These are phyloP conservation scores for Anagrus nilaparvatae DNA, from an alignment of 1,140 invertebrate species.

Conservation along the genomic window DNA sequence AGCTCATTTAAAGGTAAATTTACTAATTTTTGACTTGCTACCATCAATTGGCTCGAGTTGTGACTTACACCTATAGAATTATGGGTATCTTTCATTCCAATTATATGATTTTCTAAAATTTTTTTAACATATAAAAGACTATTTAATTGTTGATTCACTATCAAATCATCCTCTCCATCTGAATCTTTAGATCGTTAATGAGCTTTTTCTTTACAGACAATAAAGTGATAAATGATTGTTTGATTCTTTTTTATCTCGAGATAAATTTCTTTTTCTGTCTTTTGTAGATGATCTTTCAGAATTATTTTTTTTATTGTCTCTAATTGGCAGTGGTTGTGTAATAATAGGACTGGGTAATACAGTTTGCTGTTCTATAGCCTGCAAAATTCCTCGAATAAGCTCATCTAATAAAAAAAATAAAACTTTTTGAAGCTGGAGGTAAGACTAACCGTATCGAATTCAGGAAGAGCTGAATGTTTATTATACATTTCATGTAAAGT, in stretches of 20 bases:
- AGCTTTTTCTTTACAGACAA: no score
- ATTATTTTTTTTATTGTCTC: no score
- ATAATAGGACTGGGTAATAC: constrained; percentile 38
- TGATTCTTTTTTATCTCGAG: constrained; percentile 66
- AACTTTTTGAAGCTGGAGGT: constrained; percentile 74
- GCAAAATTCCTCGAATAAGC: constrained; percentile 58
- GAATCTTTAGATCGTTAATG: no score
- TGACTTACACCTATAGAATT: constrained; percentile 28
- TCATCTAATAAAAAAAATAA: constrained; percentile 84
- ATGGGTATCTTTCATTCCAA: no score
- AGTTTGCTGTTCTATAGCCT: constrained; percentile 53
- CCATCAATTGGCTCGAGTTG: constrained; percentile 44
- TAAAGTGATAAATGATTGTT: no score
- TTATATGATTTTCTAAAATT: no score
- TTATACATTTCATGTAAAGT: constrained; percentile 44
- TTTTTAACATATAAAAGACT: constrained; percentile 78
- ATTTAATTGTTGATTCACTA: constrained; percentile 77
- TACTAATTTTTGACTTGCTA: constrained; percentile 51
- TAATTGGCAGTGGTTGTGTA: constrained; percentile 39
- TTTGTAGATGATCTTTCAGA: no score
- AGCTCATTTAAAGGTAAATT: constrained; percentile 65
- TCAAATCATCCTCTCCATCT: constrained; percentile 67
- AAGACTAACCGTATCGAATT: constrained; percentile 58
- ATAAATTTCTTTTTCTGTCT: no score
- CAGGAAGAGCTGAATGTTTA: constrained; percentile 30